Base-by-base conservation (phyloP, 1,140 invertebrate species). In the Rhizoglyphus robini region DNA sequence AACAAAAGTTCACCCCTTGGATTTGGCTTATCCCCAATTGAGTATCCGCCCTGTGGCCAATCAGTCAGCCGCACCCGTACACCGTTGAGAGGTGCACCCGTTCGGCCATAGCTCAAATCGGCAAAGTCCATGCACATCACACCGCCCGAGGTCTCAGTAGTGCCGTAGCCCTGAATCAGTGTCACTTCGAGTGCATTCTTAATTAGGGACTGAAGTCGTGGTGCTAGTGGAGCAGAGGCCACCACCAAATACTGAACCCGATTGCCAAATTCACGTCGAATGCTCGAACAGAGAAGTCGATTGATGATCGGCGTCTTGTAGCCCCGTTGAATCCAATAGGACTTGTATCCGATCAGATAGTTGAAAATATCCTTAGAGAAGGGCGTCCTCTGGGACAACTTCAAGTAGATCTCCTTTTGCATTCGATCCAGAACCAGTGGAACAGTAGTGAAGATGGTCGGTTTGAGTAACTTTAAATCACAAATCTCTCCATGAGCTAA, bases 1-100 rank as follows among this genome's bases (percentile, higher is more conserved):
- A 99, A 85, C n/a, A 95, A 76, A 61, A 99, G 86, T 79, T 99
- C 95, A 29, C 92, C 92, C 69, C 88, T 79, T 1, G 95, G 93
- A 80, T 85, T 83, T 0, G 92, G 92, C 71, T 86, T 86, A 78
- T 99, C 95, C 8, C 81, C 86, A 13, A 90, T 83, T 64, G 83
- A 81, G 78, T 99, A 99, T 73, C 86, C 75, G 47, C 62, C 69
- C 60, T 66, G 51, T 34, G 29, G 27, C 66, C 69, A 70, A 47
- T 69, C 51, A 1, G 47, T 54, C 34, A 69, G 32, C 27, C 59
- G 82, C 69, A 98, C 84, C 73, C 95, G 87, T 73, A 85, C 87
- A 68, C 88, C 86, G 8, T 86, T 85, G 59, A 90, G 82, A 13
- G 94, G 90, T 61, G 85, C 86, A 48, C 95, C 95, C 61, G 93